Conservation (phyloP, 2,113 vertebrate species). For the Diglossa brunneiventris region DNA sequence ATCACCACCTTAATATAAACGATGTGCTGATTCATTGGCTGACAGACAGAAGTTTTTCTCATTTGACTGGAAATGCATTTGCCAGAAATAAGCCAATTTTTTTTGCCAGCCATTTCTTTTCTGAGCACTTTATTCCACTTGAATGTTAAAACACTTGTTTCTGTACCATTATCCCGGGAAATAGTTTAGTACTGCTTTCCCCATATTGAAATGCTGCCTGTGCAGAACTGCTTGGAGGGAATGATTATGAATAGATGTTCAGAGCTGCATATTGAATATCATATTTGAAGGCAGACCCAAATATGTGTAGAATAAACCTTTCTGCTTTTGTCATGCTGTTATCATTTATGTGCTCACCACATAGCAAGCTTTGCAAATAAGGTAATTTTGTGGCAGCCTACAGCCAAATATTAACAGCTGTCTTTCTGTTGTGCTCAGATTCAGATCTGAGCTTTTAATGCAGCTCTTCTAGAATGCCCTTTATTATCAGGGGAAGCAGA, state of each 20-base stretch:
- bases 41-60: background rate
- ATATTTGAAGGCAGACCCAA: slow-evolving; percentile 35
- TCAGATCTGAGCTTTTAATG: slow-evolving; percentile 49
- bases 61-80: slow-evolving; percentile 11
- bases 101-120: slow-evolving; percentile 24
- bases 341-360: slow-evolving; percentile 59
- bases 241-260: slow-evolving; percentile 46
- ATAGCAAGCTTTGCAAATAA: slow-evolving; percentile 63
- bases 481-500: slow-evolving; percentile 35
- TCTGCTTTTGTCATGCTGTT: slow-evolving; percentile 31
- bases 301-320: slow-evolving; percentile 31
- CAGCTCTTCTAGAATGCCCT: slow-evolving; percentile 44
- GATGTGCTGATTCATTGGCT: background rate
- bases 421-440: slow-evolving; percentile 48
- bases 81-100: background rate
- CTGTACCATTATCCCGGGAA: slow-evolving; percentile 8
- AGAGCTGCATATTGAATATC: slow-evolving; percentile 48
- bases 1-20: background rate
- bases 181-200: slow-evolving; percentile 10
- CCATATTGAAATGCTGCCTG: slow-evolving; percentile 41
- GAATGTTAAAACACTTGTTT: slow-evolving; percentile 60
- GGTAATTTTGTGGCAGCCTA: slow-evolving; percentile 52
- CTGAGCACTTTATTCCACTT: background rate
- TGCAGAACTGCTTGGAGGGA: slow-evolving; percentile 30
- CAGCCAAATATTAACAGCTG: slow-evolving; percentile 67